A percentile compares a stretch with the other conserved stretches of the same genome.
These are phyloP conservation scores for Molothrus ater DNA, from an alignment of 2,797 vertebrate genomes.

Conservation along the genomic window DNA sequence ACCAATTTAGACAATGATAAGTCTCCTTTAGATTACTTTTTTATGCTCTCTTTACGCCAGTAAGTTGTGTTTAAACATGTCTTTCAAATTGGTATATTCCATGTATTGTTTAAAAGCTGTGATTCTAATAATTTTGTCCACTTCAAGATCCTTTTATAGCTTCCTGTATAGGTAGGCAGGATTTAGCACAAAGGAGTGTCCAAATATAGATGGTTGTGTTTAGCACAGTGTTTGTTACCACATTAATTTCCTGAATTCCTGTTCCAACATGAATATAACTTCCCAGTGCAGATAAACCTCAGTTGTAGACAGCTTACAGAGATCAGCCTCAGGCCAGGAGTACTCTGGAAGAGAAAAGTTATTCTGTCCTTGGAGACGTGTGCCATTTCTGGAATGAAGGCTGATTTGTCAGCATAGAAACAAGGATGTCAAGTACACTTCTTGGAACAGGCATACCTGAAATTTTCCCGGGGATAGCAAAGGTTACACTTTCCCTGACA, in stretches of 20 bases:
- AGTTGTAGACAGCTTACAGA: background rate
- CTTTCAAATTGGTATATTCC: background rate
- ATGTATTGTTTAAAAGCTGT: background rate
- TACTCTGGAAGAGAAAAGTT: conserved; percentile 1
- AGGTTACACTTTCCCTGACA: background rate
- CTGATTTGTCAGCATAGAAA: conserved; percentile 2
- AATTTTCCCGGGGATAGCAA: background rate
- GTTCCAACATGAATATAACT: conserved; percentile 30
- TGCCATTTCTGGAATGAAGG: conserved; percentile 22
- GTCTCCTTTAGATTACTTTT: background rate
- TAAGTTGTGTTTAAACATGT: background rate
- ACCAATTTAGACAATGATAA: background rate
- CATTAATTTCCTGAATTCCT: conserved; percentile 37
- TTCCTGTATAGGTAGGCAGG: background rate
- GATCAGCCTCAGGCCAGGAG: conserved; percentile 7
- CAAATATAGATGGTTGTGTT: conserved; percentile 2
- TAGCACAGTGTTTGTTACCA: conserved; percentile 16
- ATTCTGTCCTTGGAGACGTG: conserved; percentile 27
- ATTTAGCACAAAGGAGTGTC: background rate
- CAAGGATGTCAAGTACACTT: background rate
- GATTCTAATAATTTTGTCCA: background rate
- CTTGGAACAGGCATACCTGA: conserved; percentile 5
- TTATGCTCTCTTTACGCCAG: background rate
- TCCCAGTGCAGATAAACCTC: background rate
- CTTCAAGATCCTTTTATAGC: background rate